These are phyloP conservation scores for Tenthredo livida DNA, from an alignment of 2,888 invertebrate species.

Conservation along the genomic window DNA sequence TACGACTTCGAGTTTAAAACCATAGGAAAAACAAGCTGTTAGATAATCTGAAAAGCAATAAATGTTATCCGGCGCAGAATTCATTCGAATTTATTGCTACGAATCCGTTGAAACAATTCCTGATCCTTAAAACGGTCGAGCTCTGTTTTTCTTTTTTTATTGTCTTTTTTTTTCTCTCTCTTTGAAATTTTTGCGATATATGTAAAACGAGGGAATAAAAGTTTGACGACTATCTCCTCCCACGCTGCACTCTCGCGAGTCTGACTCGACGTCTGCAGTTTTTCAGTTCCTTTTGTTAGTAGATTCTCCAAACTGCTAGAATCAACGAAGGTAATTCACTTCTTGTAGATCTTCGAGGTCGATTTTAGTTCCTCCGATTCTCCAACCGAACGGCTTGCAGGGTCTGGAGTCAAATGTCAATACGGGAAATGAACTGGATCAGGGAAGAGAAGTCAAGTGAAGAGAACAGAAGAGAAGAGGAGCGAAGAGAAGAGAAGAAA, in stretches of 20 bases:
- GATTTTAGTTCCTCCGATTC: constrained; percentile 33
- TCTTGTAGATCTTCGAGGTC: constrained; percentile 32
- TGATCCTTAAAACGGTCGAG: not conserved
- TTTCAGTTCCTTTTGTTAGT: not conserved
- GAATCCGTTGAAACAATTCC: not conserved
- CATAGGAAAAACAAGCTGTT: not conserved
- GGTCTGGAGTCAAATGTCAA: constrained; percentile 44
- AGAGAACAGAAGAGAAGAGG: not conserved
- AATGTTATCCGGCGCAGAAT: too few species aligned
- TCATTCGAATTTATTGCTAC: not conserved
- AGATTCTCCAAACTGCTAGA: constrained; percentile 28
- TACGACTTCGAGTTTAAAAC: not conserved
- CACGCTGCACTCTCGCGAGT: not conserved
- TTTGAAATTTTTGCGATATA: not conserved
- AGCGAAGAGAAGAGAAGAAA: not conserved
- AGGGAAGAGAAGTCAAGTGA: not conserved
- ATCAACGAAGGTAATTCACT: constrained; percentile 44
- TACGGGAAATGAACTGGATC: constrained; percentile 48
- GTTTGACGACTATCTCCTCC: constrained; percentile 1
- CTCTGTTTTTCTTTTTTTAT: not conserved
- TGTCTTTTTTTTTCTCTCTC: not conserved
- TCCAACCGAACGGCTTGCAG: not conserved
- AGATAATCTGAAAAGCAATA: too few species aligned
- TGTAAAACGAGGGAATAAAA: not conserved
- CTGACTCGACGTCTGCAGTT: constrained; percentile 4